Evolutionary conservation across 2,113 vertebrate species (phyloP).

Genomic region (Ariopsis seemanni): DNA sequence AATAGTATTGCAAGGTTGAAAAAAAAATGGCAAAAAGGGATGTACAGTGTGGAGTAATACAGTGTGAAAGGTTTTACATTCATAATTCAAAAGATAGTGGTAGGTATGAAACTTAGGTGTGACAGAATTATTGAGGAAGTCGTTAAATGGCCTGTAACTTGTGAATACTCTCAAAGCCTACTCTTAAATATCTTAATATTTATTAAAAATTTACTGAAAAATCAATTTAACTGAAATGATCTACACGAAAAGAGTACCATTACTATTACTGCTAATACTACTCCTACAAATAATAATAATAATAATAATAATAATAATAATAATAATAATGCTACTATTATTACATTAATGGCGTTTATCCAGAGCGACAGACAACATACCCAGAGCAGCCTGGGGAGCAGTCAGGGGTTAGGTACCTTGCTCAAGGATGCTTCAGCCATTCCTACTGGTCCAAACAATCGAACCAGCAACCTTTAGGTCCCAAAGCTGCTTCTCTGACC

Average conservation of each 20-base stretch:
- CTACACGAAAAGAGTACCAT: background rate
- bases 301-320: too few species aligned
- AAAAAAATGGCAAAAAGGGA: background rate
- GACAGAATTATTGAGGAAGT: background rate
- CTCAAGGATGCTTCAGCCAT: too few species aligned
- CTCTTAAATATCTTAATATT: background rate
- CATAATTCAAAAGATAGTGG: background rate
- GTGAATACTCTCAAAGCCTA: background rate
- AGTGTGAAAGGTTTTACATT: background rate
- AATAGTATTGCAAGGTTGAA: background rate
- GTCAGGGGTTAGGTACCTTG: too few species aligned
- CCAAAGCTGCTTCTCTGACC: too few species aligned
- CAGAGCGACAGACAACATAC: too few species aligned
- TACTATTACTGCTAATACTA: background rate
- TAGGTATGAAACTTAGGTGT: background rate
- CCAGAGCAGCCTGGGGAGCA: too few species aligned
- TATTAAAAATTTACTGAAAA: background rate
- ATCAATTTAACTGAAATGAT: background rate
- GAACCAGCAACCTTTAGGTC: too few species aligned
- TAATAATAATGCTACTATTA: background rate
- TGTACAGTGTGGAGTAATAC: background rate
- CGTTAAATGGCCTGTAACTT: background rate
- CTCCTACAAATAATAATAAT: too few species aligned
- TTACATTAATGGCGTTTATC: too few species aligned
- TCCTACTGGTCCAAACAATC: too few species aligned